Percentiles rank a stretch among this genome's conserved stretches.
phyloP scores from a whole-genome alignment of 2,797 vertebrate species.

The Anabas testudineus region DNA sequence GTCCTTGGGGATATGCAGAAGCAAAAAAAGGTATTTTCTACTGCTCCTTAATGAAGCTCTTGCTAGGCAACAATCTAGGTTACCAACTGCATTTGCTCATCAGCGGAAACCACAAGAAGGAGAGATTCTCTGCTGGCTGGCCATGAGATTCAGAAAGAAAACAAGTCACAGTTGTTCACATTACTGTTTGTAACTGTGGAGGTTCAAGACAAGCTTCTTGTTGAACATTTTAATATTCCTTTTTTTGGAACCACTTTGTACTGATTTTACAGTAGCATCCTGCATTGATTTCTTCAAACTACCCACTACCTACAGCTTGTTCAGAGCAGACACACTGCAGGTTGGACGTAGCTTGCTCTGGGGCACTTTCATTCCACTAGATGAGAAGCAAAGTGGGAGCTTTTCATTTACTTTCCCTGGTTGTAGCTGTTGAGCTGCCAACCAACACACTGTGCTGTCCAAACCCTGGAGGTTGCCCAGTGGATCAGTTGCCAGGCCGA shows the following conservation, averaged over 20 bases:
- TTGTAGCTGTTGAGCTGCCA: constrained; percentile 32
- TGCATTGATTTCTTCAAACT: neutral
- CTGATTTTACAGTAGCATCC: neutral
- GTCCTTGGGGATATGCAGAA: constrained; percentile 66
- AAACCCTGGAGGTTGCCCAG: constrained; percentile 59
- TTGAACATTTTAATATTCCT: neutral
- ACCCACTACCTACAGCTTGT: neutral
- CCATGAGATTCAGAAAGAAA: constrained; percentile 21
- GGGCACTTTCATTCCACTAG: constrained; percentile 34
- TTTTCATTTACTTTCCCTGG: constrained; percentile 34
- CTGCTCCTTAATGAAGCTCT: constrained; percentile 70
- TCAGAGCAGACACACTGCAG: neutral
- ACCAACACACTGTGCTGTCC: constrained; percentile 38
- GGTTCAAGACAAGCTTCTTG: neutral
- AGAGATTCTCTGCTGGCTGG: constrained; percentile 36
- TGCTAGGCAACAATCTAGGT: constrained; percentile 71
- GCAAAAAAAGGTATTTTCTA: constrained; percentile 60
- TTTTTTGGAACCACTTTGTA: neutral
- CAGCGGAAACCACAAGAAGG: constrained; percentile 33
- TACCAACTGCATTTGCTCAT: constrained; percentile 57
- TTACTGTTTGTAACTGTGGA: constrained; percentile 8
- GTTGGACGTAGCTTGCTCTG: constrained; percentile 10
- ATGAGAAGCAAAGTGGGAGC: constrained; percentile 23
- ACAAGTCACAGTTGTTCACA: neutral
- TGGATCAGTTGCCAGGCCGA: constrained; percentile 42